Base-by-base conservation (phyloP, 2,113 vertebrate species). In the Alectura lathami region DNA sequence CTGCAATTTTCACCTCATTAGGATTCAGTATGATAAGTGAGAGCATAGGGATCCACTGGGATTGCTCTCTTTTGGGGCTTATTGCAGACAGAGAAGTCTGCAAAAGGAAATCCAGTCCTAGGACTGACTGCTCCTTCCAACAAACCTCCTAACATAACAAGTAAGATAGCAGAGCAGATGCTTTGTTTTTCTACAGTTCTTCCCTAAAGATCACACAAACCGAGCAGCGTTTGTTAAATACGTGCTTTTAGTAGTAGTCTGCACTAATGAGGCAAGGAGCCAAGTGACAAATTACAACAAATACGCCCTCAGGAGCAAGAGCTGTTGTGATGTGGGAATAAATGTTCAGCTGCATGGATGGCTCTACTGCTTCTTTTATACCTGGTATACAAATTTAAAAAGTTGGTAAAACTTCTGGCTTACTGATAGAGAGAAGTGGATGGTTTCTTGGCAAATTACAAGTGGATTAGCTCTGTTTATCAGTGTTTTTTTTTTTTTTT, bases 261-360 rank as follows among this genome's bases (percentile, higher is more conserved):
- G 51, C 23, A 83, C 36, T 51, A 86, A 78, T 30, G 56, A 60
- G 72, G 73, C 64, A 81, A 77, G 64, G 43, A 56, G 64, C 76
- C 88, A 92, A 56, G 38, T 78, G 48, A 59, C 34, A 92, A 81
- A 88, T 93, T 70, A 60, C 34, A 81, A 67, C 51, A 93, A 95
- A 69, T 57, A 36, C 2, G 40, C 42, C 47, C 32, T 92, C 94
- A 95, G 15, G 42, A 93, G 34, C 32, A 30, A 30, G 51, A 18
- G 4, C 36, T 85, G 23, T 20, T 74, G 32, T 85, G 84, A n/a
- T 89, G 50, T 72, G 85, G 57, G 56, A 89, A 56, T 72, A 80
- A 91, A 89, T 73, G 13, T 12, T 75, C 56, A 77, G 51, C 20
- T 79, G 26, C 11, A 11, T 59, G 51, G 76, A 64, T 62, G 64